Percentiles rank a stretch among this genome's conserved stretches.
These are phyloP conservation scores for Dunckerocampus dactyliophorus DNA, from an alignment of 2,113 vertebrate genomes.

Conservation along the genomic window DNA sequence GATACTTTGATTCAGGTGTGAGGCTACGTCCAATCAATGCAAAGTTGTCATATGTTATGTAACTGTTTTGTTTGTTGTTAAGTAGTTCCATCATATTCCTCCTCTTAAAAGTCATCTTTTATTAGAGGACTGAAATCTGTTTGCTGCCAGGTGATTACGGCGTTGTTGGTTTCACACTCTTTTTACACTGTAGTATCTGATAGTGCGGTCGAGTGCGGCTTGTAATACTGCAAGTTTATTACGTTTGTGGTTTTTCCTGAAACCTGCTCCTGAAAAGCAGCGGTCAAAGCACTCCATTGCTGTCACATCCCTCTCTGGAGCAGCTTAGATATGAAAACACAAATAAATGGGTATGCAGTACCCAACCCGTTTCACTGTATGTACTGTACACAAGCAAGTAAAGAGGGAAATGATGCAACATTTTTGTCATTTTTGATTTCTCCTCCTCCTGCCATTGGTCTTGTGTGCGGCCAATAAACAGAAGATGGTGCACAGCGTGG, in stretches of 20 bases:
- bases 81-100: background rate
- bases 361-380: constrained; percentile 4
- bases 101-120: background rate
- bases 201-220: background rate
- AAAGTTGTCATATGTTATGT: too few relatives aligned
- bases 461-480: constrained; percentile 40
- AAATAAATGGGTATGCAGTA: constrained; percentile 3
- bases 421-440: constrained; percentile 18
- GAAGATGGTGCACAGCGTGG: constrained; percentile 47
- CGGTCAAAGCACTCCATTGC: constrained; percentile 30
- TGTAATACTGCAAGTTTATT: constrained; percentile 29
- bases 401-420: constrained; percentile 54
- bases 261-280: constrained; percentile 22
- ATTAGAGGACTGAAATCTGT: background rate
- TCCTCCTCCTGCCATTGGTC: constrained; percentile 39
- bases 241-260: constrained; percentile 39
- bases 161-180: background rate
- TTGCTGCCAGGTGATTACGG: constrained; percentile 2
- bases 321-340: constrained; percentile 9
- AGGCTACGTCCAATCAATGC: too few relatives aligned
- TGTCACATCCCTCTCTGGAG: constrained; percentile 4
- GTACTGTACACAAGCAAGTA: background rate
- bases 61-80: background rate
- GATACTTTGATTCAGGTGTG: too few relatives aligned
- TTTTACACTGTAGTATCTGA: background rate